These are phyloP conservation scores for Stichopus horrens DNA, from an alignment of 53 echinoderm and acorn worm genomes.

Conservation along the genomic window DNA sequence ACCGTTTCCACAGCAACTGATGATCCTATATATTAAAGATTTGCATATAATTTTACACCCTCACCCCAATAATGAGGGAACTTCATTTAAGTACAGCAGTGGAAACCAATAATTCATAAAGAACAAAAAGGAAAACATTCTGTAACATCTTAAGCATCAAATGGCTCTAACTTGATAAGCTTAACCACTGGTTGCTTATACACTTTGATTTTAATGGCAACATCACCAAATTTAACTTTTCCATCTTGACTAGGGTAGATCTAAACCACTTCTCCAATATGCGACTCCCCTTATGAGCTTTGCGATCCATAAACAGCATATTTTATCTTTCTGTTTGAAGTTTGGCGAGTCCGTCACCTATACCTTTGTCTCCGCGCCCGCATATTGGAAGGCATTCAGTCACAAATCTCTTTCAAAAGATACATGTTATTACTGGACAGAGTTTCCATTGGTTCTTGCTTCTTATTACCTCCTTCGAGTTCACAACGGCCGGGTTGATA, in stretches of 20 bases:
- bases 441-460: slow-evolving; percentile 48
- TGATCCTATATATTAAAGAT: too few relatives aligned
- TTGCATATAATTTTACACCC: slow-evolving; percentile 38
- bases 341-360: background rate
- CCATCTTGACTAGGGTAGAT: slow-evolving; percentile 26
- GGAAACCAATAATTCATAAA: background rate
- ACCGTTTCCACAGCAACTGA: too few relatives aligned
- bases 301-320: slow-evolving; percentile 9
- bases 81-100: too few relatives aligned
- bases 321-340: background rate
- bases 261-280: slow-evolving; percentile 10
- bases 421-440: slow-evolving; percentile 50
- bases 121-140: background rate
- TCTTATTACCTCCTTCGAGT: slow-evolving; percentile 21
- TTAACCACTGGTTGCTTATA: slow-evolving; percentile 33
- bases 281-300: background rate
- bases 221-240: slow-evolving; percentile 33
- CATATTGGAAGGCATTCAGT: slow-evolving; percentile 23
- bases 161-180: slow-evolving; percentile 22
- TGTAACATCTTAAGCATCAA: background rate
- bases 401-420: slow-evolving; percentile 51
- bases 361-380: slow-evolving; percentile 40
- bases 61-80: slow-evolving; percentile 40
- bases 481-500: background rate
- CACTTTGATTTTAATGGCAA: slow-evolving; percentile 3